phyloP scores from a whole-genome alignment of 2,888 invertebrate genomes.

The Erebia palarica region DNA sequence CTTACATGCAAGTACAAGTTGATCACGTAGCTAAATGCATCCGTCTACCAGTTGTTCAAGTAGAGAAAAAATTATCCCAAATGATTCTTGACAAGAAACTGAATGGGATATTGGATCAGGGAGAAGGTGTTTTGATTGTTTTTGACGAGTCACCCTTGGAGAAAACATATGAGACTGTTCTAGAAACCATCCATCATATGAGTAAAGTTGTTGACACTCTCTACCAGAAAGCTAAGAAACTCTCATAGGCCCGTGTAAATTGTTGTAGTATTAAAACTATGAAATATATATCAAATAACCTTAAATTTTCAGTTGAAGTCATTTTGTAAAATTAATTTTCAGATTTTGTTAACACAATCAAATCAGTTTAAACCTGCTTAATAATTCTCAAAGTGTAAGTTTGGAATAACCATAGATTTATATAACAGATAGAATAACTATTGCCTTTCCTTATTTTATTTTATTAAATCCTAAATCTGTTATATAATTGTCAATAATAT shows the following conservation, averaged over 20 bases:
- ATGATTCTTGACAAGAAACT: slow-evolving; percentile 99
- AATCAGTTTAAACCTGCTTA: slow-evolving; percentile 36
- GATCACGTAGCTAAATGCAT: slow-evolving; percentile 96
- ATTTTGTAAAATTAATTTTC: slow-evolving; percentile 52
- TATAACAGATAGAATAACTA: slow-evolving; percentile 36
- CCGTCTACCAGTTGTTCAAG: slow-evolving; percentile 92
- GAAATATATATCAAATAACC: slow-evolving; percentile 75
- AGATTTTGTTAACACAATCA: slow-evolving; percentile 46
- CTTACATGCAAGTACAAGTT: slow-evolving; percentile 98
- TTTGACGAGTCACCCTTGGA: slow-evolving; percentile 97
- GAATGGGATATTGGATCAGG: slow-evolving; percentile 98
- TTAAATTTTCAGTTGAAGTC: slow-evolving; percentile 70
- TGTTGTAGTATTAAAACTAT: slow-evolving; percentile 74
- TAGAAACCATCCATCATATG: slow-evolving; percentile 99
- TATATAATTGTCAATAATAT: slow-evolving; percentile 57
- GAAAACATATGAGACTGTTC: slow-evolving; percentile 97
- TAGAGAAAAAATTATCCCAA: slow-evolving; percentile 99
- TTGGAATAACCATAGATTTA: slow-evolving; percentile 32
- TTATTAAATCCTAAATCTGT: slow-evolving; percentile 48
- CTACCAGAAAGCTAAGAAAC: slow-evolving; percentile 99
- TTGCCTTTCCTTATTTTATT: slow-evolving; percentile 38
- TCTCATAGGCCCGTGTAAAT: slow-evolving; percentile 86
- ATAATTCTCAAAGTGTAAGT: slow-evolving; percentile 41
- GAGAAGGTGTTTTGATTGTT: slow-evolving; percentile 98
- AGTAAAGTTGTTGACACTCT: slow-evolving; percentile 99